These are phyloP conservation scores for Clusia tigrina DNA, from an alignment of 2,888 invertebrate genomes.

Conservation along the genomic window DNA sequence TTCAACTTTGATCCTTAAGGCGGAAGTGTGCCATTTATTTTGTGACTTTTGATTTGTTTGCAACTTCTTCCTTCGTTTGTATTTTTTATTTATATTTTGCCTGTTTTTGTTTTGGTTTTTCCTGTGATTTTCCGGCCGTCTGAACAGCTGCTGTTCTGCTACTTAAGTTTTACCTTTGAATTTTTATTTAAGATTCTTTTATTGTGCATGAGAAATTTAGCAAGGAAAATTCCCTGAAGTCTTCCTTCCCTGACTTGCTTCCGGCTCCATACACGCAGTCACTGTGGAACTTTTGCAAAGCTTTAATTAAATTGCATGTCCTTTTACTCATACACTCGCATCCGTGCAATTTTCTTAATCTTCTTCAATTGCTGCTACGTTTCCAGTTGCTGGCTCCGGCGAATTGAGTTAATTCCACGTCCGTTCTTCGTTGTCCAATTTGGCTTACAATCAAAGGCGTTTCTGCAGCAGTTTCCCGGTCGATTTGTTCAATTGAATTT, in stretches of 20 bases:
- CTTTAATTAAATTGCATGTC: background rate
- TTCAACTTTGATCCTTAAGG: constrained; percentile 15
- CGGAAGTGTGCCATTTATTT: constrained; percentile 28
- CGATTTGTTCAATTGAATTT: constrained; percentile 29
- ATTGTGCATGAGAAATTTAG: background rate
- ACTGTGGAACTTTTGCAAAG: constrained; percentile 13
- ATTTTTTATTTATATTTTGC: background rate
- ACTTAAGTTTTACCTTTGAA: too few species aligned
- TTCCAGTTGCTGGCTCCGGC: background rate
- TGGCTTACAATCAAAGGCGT: background rate
- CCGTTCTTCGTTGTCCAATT: background rate
- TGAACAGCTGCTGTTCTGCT: background rate
- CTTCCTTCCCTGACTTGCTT: background rate
- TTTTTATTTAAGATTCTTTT: background rate
- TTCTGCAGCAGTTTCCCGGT: constrained; percentile 16
- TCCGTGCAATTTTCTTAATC: too few species aligned
- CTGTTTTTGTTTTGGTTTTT: background rate
- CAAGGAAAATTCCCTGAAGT: too few species aligned
- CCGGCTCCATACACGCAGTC: background rate
- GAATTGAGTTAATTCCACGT: background rate
- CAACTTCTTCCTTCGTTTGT: background rate
- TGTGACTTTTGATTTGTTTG: background rate
- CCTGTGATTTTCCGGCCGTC: background rate
- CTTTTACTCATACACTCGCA: background rate
- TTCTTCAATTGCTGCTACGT: background rate